Conservation (phyloP, 2,888 invertebrate species). For the Lycaena phlaeas region DNA sequence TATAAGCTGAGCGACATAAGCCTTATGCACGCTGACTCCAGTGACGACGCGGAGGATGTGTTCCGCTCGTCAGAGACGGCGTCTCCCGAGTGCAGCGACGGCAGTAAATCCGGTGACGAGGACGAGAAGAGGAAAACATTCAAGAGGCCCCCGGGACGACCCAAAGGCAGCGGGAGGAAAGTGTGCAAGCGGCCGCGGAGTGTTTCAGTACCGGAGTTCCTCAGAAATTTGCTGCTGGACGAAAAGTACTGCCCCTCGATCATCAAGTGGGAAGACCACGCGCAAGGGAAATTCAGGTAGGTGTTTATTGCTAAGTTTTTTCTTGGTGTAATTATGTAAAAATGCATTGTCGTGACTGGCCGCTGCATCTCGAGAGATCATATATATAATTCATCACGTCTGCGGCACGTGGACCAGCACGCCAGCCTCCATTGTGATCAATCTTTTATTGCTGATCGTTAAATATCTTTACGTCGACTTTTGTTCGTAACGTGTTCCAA, state of each 20-base stretch:
- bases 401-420: neutral
- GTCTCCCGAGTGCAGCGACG: conserved; percentile 58
- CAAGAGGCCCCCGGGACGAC: conserved; percentile 71
- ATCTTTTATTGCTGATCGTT: neutral
- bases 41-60: conserved; percentile 55
- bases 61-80: conserved; percentile 50
- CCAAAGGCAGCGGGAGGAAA: conserved; percentile 63
- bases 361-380: neutral
- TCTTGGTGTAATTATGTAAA: neutral
- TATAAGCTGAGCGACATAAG: conserved; percentile 47
- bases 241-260: conserved; percentile 83
- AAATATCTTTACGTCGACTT: neutral
- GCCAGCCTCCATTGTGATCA: neutral
- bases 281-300: conserved; percentile 84
- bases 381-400: neutral
- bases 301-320: conserved; percentile 19
- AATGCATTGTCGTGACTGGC: neutral
- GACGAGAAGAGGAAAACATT: conserved; percentile 54
- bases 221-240: conserved; percentile 84
- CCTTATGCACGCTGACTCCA: conserved; percentile 45
- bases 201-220: conserved; percentile 86
- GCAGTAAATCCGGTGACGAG: conserved; percentile 60
- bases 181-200: conserved; percentile 57
- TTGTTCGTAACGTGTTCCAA: neutral
- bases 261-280: conserved; percentile 91